Conservation (phyloP, 1,140 invertebrate species). For the Aphelinus certus region DNA sequence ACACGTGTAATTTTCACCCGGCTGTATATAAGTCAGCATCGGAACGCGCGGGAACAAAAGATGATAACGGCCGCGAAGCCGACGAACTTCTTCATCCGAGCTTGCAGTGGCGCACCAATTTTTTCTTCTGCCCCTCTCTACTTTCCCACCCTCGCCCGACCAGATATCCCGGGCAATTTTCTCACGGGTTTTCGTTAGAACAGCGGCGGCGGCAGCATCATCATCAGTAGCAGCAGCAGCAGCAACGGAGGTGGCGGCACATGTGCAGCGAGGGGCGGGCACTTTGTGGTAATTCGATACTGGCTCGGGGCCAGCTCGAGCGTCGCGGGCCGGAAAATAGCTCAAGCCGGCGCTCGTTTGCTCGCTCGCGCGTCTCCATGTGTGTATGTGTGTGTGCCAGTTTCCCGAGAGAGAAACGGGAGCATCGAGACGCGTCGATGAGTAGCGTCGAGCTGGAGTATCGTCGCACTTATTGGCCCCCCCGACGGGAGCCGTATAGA, state of each 20-base stretch:
- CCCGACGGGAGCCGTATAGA: no score
- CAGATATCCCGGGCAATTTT: constrained; percentile 40
- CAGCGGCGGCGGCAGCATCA: no score
- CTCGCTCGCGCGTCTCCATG: neutral
- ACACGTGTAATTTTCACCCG: no score
- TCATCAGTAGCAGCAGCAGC: neutral
- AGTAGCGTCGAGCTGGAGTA: no score
- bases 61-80: no score
- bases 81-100: no score
- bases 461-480: no score
- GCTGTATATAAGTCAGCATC: no score
- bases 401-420: constrained; percentile 4
- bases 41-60: no score
- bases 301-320: constrained; percentile 48
- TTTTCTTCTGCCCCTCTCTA: no score
- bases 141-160: neutral
- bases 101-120: no score
- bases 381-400: constrained; percentile 2
- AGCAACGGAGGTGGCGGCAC: constrained; percentile 6
- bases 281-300: constrained; percentile 51
- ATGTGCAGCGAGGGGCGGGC: constrained; percentile 41
- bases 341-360: neutral
- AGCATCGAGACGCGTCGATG: no score
- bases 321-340: constrained; percentile 44
- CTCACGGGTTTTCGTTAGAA: constrained; percentile 40